phyloP scores from a whole-genome alignment of 2,888 invertebrate species.

The Ormyrus labotus region DNA sequence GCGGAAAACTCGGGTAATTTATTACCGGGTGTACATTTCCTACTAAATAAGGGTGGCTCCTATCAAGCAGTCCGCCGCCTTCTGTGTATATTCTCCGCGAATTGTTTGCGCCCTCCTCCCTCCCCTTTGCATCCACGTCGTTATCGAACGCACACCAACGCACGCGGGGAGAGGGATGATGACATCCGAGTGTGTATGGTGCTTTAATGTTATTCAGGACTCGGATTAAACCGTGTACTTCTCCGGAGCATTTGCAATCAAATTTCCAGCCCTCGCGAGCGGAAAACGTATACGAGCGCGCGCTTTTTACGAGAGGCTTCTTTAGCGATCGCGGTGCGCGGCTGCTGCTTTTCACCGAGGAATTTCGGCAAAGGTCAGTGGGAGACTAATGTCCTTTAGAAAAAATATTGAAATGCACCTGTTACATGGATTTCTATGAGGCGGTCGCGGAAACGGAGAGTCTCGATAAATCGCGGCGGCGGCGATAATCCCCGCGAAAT shows the following conservation, averaged over 20 bases:
- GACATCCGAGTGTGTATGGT: conserved; percentile 51
- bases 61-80: conserved; percentile 46
- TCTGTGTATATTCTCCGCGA: conserved; percentile 60
- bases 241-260: conserved; percentile 61
- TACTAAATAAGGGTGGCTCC: conserved; percentile 68
- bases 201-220: conserved; percentile 69
- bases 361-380: too few relatives aligned
- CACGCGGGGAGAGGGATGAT: conserved; percentile 45
- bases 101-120: conserved; percentile 62
- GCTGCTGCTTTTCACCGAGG: too few relatives aligned
- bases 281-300: too few relatives aligned
- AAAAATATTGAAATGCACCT: too few relatives aligned
- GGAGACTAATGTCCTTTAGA: too few relatives aligned
- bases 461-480: not conserved
- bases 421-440: too few relatives aligned
- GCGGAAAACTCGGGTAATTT: conserved; percentile 66
- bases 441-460: not conserved
- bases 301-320: too few relatives aligned
- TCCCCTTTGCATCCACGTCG: conserved; percentile 4
- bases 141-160: conserved; percentile 37
- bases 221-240: conserved; percentile 69
- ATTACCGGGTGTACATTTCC: conserved; percentile 67
- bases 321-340: too few relatives aligned
- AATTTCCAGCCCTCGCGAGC: not conserved
- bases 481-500: not conserved